These are phyloP conservation scores for Mesitornis unicolor DNA, from an alignment of 2,113 vertebrate genomes.

Conservation along the genomic window DNA sequence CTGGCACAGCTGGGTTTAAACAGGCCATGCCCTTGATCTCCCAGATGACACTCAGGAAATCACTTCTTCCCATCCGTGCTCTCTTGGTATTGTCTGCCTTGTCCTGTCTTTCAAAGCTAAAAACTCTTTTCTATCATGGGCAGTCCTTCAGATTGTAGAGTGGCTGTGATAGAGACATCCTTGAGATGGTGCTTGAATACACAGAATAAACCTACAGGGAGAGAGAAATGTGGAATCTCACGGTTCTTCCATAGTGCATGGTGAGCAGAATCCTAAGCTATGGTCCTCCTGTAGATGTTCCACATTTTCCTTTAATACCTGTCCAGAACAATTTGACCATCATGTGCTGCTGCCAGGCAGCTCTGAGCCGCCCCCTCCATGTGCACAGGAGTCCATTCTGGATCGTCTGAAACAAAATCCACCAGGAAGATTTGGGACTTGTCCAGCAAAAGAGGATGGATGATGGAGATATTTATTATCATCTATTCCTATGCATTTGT, in stretches of 20 bases:
- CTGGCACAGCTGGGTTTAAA: background rate
- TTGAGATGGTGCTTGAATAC: background rate
- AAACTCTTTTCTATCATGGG: background rate
- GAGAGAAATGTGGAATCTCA: rapidly evolving
- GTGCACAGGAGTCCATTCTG: background rate
- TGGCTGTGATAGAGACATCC: background rate
- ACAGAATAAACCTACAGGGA: background rate
- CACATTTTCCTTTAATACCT: background rate
- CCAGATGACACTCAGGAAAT: background rate
- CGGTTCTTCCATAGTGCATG: rapidly evolving
- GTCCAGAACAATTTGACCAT: background rate
- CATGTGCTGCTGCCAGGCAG: background rate
- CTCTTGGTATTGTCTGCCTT: background rate
- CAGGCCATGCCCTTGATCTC: rapidly evolving
- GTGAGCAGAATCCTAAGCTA: background rate
- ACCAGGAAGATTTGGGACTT: background rate
- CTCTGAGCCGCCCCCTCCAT: background rate
- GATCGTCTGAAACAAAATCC: background rate
- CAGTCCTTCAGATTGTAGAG: background rate
- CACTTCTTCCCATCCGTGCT: background rate
- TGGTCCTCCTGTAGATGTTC: background rate
- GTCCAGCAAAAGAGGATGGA: background rate
- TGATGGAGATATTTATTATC: background rate
- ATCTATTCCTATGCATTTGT: background rate
- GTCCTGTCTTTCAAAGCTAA: background rate